Base-by-base conservation (phyloP, 2,888 invertebrate genomes). In the Amiota communis region DNA sequence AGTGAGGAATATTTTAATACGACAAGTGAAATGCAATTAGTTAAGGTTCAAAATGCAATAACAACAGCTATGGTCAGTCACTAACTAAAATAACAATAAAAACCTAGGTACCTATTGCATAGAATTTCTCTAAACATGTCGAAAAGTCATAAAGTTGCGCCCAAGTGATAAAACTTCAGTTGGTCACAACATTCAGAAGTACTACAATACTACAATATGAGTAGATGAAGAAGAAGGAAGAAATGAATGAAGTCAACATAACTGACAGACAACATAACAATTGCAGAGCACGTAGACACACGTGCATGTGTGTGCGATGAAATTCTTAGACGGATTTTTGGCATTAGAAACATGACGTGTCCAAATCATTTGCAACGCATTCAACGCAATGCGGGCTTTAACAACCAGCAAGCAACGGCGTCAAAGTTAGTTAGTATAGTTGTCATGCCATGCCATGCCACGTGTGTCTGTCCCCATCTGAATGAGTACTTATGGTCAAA, bases 21-120 rank as follows among this genome's bases (percentile, higher is more conserved):
- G 75, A 78, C 84, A 82, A 83, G 82, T 85, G 80, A 79, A 84
- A 80, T 83, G 84, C 84, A 83, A 85, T 83, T 83, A 83, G 84
- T 83, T 82, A 81, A 79, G 79, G 77, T 80, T 72, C 67, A n/a
- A 48, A 64, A 56, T 57, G 61, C 65, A 70, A 12, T 48, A 51
- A n/a, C 72, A 64, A 68, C 65, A 76, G 72, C 71, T 70, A 56
- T 53, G 72, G 71, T 63, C 59, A 36, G 20, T 8, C 59, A 20
- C 20, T 20, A 36, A 63, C 46, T 70, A 57, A 72, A 80, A 81
- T 78, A 77, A 72, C 75, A 76, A 77, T 75, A 79, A 77, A 79
- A 75, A 76, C 76, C 20, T 72, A 1, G 23, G n/a, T n/a, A n/a
- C n/a, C n/a, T n/a, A n/a, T n/a, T 23, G 70, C 76, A 74, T 36